A percentile compares a stretch with the other conserved stretches of the same genome.
Evolutionary conservation across 2,113 vertebrate genomes (phyloP).

Genomic region (Cyanoramphus novaezelandiae): DNA sequence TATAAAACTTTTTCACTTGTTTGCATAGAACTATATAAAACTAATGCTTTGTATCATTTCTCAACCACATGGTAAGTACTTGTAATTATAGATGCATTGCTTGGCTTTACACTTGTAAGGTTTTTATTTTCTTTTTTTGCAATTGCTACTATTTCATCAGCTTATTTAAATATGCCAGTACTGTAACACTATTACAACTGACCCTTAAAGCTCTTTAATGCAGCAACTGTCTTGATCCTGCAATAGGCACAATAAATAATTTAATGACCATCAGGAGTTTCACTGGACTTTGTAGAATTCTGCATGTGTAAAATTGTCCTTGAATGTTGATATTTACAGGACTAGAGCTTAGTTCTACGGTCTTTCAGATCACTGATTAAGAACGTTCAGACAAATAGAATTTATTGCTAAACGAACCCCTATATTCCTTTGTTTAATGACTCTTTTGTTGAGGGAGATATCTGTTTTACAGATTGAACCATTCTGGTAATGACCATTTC

Average conservation of each 20-base stretch:
- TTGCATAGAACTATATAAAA: not conserved
- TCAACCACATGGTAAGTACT: not conserved
- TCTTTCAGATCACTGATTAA: not conserved
- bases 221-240: not conserved
- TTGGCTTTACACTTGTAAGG: not conserved
- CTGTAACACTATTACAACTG: not conserved
- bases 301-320: not conserved
- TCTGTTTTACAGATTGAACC: not conserved
- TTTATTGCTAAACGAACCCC: not conserved
- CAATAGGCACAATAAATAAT: not conserved
- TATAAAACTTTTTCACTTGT: not conserved
- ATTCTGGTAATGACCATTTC: not conserved
- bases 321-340: slow-evolving; percentile 16
- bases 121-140: not conserved
- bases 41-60: not conserved
- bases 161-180: not conserved
- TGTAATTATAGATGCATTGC: not conserved
- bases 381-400: slow-evolving; percentile 6
- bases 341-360: not conserved
- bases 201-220: not conserved
- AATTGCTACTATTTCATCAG: not conserved
- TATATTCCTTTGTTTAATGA: not conserved
- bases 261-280: not conserved
- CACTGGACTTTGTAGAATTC: not conserved
- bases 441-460: slow-evolving; percentile 10